phyloP scores from a whole-genome alignment of 2,797 vertebrate genomes.

The Cynodonichthys magdalenae region DNA sequence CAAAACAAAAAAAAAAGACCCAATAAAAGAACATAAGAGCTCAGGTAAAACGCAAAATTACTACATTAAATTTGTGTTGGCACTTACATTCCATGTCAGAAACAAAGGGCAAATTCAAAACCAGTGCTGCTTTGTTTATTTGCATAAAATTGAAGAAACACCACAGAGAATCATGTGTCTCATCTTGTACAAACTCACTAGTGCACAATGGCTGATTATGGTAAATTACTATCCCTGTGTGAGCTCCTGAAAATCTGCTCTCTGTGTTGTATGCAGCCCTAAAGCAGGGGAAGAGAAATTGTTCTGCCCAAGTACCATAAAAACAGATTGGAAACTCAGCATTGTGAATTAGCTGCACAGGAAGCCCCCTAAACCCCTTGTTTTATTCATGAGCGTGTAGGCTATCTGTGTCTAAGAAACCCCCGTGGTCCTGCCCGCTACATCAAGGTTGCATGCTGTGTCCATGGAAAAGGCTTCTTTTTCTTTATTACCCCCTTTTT shows the following conservation, averaged over 20 bases:
- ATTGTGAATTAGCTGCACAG: slow-evolving; percentile 83
- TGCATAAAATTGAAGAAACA: slow-evolving; percentile 75
- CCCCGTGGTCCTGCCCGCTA: slow-evolving; percentile 81
- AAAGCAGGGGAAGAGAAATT: slow-evolving; percentile 77
- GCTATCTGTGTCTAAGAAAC: slow-evolving; percentile 82
- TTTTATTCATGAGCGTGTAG: slow-evolving; percentile 88
- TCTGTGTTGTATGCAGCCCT: slow-evolving; percentile 72
- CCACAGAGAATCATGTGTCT: slow-evolving; percentile 61
- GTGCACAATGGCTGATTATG: slow-evolving; percentile 76
- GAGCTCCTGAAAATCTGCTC: slow-evolving; percentile 72
- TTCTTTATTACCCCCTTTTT: slow-evolving; percentile 22
- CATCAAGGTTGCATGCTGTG: slow-evolving; percentile 81
- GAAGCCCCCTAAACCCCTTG: slow-evolving; percentile 85
- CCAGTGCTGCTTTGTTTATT: slow-evolving; percentile 67
- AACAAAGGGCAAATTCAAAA: slow-evolving; percentile 57
- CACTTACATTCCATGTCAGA: slow-evolving; percentile 35
- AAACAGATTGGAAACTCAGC: slow-evolving; percentile 83
- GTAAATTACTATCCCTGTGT: slow-evolving; percentile 77
- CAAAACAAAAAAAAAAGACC: background rate
- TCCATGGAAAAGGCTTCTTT: slow-evolving; percentile 70
- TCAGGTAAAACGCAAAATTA: slow-evolving; percentile 17
- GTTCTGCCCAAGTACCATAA: slow-evolving; percentile 82
- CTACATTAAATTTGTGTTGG: slow-evolving; percentile 30
- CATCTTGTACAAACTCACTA: slow-evolving; percentile 67
- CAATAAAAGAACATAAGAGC: slow-evolving; percentile 13